Base-by-base conservation (phyloP, 1,140 invertebrate species). In the Drosophila melanica region DNA sequence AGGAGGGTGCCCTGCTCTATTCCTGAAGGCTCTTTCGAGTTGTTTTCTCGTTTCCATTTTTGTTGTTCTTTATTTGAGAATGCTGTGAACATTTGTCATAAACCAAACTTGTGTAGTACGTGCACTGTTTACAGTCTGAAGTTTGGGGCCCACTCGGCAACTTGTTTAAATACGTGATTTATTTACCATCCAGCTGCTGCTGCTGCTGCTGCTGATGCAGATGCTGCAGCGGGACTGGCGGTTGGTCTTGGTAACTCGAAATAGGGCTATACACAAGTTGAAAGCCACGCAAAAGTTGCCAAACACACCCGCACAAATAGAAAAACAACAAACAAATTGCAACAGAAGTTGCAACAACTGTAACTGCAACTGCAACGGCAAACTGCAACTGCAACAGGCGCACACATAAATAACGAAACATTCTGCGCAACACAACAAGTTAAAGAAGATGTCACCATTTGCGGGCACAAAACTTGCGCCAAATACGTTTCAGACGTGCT, bases 141-240 rank as follows among this genome's bases (percentile, higher is more conserved):
- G 68, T 86, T 85, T 70, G 67, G 58, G 71, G 53, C 67, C 50
- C 67, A 75, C 72, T 75, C 59, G 84, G 58, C 64, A 89, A 87
- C 79, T 87, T 89, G 82, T 79, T 87, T 87, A 87, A 89, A 87
- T 89, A 87, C 79, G 82, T 87, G 82, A 87, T 87, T 87, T 87
- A 89, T 87, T 89, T 86, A 75, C 68, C 62, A 78, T 64, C 84
- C 82, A 87, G 75, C 59, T 86, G 81, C 55, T 75, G 75, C 39
- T 60, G 75, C 63, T 86, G 81, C 55, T 75, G 10, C 41, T 30
- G 12, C 35, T 39, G 55, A n/a, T 42, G 20, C 41, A 58, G 50
- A 77, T 54, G 73, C 77, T 60, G 50, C 77, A 73, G 62, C 57
- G 41, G 41, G 64, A 50, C 64, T 44, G 69, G 62, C 51, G 41